Conservation (phyloP, 1,140 invertebrate genomes). For the Bombus breviceps region DNA sequence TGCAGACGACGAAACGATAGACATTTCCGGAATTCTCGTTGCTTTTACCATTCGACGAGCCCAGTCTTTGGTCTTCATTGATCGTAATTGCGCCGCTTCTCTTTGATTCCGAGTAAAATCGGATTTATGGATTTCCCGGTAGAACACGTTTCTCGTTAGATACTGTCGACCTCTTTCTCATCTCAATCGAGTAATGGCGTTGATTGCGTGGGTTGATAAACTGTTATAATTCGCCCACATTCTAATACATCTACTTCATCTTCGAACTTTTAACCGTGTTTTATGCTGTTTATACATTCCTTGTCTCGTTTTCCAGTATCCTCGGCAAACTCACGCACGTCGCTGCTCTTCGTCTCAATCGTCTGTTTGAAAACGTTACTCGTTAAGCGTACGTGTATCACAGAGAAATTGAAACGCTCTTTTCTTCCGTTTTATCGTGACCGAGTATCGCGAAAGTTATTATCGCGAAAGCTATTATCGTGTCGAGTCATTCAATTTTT, state of each 20-base stretch:
- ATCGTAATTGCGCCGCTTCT: background rate
- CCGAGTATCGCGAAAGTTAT: too few species aligned
- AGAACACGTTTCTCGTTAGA: conserved; percentile 17
- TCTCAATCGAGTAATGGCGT: conserved; percentile 72
- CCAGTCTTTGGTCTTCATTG: background rate
- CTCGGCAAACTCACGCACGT: too few species aligned
- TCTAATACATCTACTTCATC: conserved; percentile 22
- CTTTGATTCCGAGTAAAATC: background rate
- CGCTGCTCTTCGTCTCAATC: too few species aligned
- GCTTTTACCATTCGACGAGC: too few species aligned
- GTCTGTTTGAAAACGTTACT: too few species aligned
- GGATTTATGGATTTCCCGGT: conserved; percentile 32
- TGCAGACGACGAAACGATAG: too few species aligned
- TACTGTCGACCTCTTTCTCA: conserved; percentile 67
- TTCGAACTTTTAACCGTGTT: background rate
- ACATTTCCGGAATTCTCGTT: too few species aligned
- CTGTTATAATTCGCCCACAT: conserved; percentile 77
- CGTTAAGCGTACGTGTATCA: too few species aligned
- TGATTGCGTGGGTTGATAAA: conserved; percentile 70
- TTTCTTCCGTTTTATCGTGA: background rate
- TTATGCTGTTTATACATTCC: background rate
- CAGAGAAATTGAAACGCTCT: background rate
- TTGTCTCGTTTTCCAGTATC: background rate
- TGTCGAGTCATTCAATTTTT: too few species aligned
- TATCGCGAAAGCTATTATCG: too few species aligned